phyloP scores from a whole-genome alignment of 2,888 invertebrate genomes.

The Euclidia mi region DNA sequence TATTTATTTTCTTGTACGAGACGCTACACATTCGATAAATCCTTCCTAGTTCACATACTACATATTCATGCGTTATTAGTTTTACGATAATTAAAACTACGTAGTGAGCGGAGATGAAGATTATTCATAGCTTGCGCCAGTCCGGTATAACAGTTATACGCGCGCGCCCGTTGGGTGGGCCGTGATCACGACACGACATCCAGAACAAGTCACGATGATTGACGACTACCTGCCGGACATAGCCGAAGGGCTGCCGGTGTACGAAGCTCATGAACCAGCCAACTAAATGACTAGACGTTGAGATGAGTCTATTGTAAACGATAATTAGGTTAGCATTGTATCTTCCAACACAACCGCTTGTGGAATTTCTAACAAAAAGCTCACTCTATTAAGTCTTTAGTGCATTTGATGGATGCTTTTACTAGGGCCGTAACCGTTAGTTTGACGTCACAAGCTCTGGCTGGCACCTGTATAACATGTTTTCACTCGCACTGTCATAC shows the following conservation, averaged over 20 bases:
- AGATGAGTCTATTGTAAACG: slow-evolving; percentile 42
- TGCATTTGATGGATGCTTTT: background rate
- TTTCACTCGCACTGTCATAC: no score
- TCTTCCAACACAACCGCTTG: background rate
- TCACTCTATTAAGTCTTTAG: background rate
- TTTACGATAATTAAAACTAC: slow-evolving; percentile 45
- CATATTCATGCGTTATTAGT: slow-evolving; percentile 44
- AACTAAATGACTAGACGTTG: slow-evolving; percentile 42
- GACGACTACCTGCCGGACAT: slow-evolving; percentile 72
- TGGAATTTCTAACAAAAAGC: background rate
- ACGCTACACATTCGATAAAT: slow-evolving; percentile 4
- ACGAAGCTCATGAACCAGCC: slow-evolving; percentile 37
- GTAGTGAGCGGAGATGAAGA: slow-evolving; percentile 41
- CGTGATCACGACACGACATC: slow-evolving; percentile 66
- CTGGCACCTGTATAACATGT: no score
- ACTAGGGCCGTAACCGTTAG: background rate
- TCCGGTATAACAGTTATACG: slow-evolving; percentile 67
- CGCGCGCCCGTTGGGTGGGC: slow-evolving; percentile 75
- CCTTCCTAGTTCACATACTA: slow-evolving; percentile 33
- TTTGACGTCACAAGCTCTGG: no score
- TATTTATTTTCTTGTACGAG: background rate
- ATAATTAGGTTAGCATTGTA: slow-evolving; percentile 35
- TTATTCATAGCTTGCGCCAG: slow-evolving; percentile 37
- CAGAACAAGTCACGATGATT: slow-evolving; percentile 78
- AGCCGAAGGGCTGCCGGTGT: slow-evolving; percentile 50